A percentile compares a stretch with the other conserved stretches of the same genome.
phyloP scores from a whole-genome alignment of 2,797 vertebrate species.

The Lutjanus argentimaculatus region DNA sequence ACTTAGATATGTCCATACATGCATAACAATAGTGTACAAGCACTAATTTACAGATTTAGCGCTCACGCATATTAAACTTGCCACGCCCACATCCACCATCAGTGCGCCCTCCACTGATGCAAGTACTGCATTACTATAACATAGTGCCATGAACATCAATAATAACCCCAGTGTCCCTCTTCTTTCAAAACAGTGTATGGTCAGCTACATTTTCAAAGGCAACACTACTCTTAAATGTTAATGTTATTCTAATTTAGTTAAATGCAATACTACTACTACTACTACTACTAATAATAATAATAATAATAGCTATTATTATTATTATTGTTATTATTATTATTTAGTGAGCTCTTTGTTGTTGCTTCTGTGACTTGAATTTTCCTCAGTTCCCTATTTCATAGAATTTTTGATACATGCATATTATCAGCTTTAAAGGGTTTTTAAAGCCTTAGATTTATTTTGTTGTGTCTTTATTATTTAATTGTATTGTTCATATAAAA shows the following conservation, averaged over 20 bases:
- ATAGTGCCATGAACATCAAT: not conserved
- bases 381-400: not conserved
- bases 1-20: not conserved
- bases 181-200: not conserved
- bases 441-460: not conserved
- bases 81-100: slow-evolving; percentile 69
- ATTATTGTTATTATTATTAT: not conserved
- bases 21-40: slow-evolving; percentile 22
- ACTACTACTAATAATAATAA: no score
- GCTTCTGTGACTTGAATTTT: not conserved
- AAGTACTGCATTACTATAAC: slow-evolving; percentile 17
- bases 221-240: not conserved
- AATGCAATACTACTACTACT: no score
- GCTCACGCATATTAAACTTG: slow-evolving; percentile 27
- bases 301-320: not conserved
- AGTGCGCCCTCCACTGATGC: slow-evolving; percentile 62
- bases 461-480: not conserved
- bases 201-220: not conserved
- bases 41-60: slow-evolving; percentile 39
- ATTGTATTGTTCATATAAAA: no score
- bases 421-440: not conserved
- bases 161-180: not conserved
- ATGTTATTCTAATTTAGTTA: no score
- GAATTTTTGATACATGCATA: not conserved
- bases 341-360: not conserved